These are phyloP conservation scores for Montipora efflorescens DNA, from an alignment of 64 coral and sea anemone genomes.

Conservation along the genomic window DNA sequence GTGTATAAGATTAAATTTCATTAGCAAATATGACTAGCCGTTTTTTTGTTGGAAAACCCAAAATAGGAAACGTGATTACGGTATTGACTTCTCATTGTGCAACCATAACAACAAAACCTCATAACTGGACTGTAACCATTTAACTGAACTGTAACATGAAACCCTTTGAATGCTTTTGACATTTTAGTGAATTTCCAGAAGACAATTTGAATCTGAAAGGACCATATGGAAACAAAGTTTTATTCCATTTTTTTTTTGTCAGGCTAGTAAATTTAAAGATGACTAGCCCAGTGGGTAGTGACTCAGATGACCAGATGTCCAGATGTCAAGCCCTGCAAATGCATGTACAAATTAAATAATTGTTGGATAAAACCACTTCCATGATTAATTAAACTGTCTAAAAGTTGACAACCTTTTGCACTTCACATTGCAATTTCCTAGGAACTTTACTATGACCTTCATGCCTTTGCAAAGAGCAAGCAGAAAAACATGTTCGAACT, in stretches of 20 bases:
- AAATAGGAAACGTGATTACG: background rate
- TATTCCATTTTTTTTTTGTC: background rate
- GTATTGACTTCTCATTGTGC: background rate
- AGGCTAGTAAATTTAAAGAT: background rate
- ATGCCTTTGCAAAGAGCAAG: conserved; percentile 31
- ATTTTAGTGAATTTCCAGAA: background rate
- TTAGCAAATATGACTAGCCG: background rate
- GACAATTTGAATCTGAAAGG: conserved; percentile 1
- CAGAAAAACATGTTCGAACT: conserved; percentile 59
- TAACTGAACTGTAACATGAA: background rate
- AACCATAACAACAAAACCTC: background rate
- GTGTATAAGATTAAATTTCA: background rate
- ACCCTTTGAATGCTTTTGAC: background rate
- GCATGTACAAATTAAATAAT: background rate
- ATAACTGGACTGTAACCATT: background rate
- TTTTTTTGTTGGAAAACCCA: background rate
- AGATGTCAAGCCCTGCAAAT: background rate
- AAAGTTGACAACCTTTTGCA: conserved; percentile 2
- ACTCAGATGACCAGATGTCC: background rate
- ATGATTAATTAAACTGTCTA: background rate
- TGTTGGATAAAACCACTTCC: background rate
- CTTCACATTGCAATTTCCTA: background rate
- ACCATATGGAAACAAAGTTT: background rate
- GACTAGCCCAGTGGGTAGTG: background rate
- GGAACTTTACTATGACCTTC: background rate